Conservation (phyloP, 2,113 vertebrate species). For the Telmatochromis brichardi region DNA sequence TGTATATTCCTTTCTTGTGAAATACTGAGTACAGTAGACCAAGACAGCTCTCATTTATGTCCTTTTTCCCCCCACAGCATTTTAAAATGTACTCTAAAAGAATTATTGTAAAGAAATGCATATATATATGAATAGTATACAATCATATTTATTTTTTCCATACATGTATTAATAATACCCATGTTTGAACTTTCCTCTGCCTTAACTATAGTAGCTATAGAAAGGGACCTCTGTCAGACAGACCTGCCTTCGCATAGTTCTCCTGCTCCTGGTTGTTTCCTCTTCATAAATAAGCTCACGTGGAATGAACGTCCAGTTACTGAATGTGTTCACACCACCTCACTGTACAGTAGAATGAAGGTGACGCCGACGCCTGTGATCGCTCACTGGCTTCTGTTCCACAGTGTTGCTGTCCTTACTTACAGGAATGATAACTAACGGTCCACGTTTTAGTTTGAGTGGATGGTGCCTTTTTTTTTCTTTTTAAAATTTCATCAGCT, state of each 20-base stretch:
- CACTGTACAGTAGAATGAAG: not conserved
- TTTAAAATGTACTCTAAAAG: conserved; percentile 45
- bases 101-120: conserved; percentile 59
- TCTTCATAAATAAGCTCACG: not conserved
- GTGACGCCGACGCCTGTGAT: not conserved
- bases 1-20: conserved; percentile 8
- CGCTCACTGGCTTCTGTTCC: not conserved
- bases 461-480: conserved; percentile 61
- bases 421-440: conserved; percentile 7
- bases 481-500: not conserved
- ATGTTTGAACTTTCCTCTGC: conserved; percentile 40
- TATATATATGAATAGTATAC: conserved; percentile 53
- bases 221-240: conserved; percentile 29
- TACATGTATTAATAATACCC: conserved; percentile 28
- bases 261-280: not conserved
- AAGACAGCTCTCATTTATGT: not conserved
- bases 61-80: not conserved
- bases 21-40: conserved; percentile 3
- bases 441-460: conserved; percentile 37
- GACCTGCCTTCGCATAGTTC: not conserved
- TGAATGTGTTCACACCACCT: conserved; percentile 15
- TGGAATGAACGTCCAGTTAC: not conserved
- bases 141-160: conserved; percentile 66
- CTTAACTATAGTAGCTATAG: conserved; percentile 54
- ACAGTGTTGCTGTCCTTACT: not conserved